Evolutionary conservation across 1,140 invertebrate genomes (phyloP).

Genomic region (Oppia nitens): DNA sequence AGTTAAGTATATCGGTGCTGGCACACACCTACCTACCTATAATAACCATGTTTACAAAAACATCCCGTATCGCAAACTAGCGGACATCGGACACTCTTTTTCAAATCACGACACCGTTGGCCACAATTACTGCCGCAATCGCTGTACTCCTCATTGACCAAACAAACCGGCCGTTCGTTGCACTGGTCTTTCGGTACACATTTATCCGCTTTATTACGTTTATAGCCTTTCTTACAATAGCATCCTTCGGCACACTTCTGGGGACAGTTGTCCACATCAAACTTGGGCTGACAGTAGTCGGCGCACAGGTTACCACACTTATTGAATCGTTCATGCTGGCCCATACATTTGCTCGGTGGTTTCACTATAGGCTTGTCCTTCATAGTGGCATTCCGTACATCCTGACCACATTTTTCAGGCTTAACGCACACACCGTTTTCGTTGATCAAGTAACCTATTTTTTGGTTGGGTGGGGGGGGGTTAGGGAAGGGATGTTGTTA

Average conservation of each 20-base stretch:
- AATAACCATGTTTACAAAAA: not conserved
- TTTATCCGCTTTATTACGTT: not conserved
- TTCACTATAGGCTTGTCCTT: no score
- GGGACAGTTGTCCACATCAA: not conserved
- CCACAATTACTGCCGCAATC: conserved; percentile 13
- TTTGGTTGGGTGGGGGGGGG: no score
- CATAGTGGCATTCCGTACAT: not conserved
- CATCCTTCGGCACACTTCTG: not conserved
- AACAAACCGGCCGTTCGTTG: not conserved
- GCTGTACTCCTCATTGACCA: not conserved
- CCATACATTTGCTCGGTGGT: no score
- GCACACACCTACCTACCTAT: no score
- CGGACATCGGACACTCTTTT: not conserved
- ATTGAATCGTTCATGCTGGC: not conserved
- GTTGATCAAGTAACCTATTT: not conserved
- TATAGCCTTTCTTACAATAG: not conserved
- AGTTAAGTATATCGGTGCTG: no score
- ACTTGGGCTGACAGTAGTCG: not conserved
- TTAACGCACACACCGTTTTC: not conserved
- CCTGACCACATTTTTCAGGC: not conserved
- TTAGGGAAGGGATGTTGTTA: no score
- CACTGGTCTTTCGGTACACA: not conserved
- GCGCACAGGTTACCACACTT: not conserved
- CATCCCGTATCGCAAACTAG: not conserved
- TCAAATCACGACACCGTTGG: not conserved